Percentiles rank a stretch among this genome's conserved stretches.
These are phyloP conservation scores for Aegypius monachus DNA, from an alignment of 2,113 vertebrate genomes.

Conservation along the genomic window DNA sequence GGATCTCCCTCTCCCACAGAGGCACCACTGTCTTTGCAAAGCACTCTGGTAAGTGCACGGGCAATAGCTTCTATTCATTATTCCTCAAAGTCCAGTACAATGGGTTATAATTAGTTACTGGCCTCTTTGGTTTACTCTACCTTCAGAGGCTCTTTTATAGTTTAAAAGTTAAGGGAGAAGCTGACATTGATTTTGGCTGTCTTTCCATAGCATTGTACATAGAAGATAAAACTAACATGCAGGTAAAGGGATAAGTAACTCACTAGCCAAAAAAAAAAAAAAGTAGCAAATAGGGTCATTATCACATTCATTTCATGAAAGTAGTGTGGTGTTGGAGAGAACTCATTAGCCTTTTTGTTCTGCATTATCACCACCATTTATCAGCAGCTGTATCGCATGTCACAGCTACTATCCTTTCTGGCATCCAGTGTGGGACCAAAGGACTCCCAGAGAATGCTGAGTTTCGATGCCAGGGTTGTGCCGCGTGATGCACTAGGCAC, in stretches of 20 bases:
- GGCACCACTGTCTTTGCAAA: constrained; percentile 8
- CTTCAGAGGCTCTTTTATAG: constrained; percentile 20
- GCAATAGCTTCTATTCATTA: constrained; percentile 43
- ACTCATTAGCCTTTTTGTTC: constrained; percentile 51
- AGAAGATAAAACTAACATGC: neutral
- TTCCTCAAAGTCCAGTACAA: constrained; percentile 37
- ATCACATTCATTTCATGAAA: constrained; percentile 27
- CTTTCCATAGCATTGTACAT: neutral
- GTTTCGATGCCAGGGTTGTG: neutral
- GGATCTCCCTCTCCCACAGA: constrained; percentile 44
- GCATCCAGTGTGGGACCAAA: constrained; percentile 19
- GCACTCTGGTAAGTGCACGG: neutral
- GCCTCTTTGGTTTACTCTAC: constrained; percentile 35
- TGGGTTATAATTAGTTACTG: constrained; percentile 43
- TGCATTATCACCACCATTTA: constrained; percentile 46
- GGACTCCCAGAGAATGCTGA: neutral
- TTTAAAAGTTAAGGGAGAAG: constrained; percentile 31
- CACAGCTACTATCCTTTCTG: constrained; percentile 46
- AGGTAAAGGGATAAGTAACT: constrained; percentile 22
- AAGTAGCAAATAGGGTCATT: constrained; percentile 19
- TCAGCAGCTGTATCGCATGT: constrained; percentile 39
- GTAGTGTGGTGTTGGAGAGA: neutral
- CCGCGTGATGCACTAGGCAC: constrained; percentile 16
- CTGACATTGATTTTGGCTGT: constrained; percentile 38
- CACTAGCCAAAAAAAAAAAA: neutral